Percentiles rank a stretch among this genome's conserved stretches.
These are phyloP conservation scores for Macrotus californicus DNA, from an alignment of 2,113 vertebrate genomes.

Conservation along the genomic window DNA sequence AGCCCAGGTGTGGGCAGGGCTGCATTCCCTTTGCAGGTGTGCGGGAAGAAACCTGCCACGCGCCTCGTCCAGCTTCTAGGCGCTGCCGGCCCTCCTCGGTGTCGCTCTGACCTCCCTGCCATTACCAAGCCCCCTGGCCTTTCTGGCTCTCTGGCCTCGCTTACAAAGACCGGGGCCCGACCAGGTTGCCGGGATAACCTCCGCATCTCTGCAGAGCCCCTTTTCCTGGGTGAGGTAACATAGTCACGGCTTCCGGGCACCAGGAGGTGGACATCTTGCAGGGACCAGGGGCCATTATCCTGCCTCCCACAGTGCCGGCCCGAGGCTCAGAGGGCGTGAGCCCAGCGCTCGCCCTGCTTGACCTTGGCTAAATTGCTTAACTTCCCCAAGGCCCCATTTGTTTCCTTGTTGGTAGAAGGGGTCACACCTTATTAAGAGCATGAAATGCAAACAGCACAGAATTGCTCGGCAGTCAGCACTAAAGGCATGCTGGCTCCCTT, in stretches of 20 bases:
- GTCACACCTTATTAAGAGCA: not conserved
- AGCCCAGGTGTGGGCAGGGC: too few species aligned
- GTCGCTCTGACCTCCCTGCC: not conserved
- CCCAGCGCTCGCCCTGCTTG: not conserved
- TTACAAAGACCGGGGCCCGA: not conserved
- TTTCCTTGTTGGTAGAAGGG: not conserved
- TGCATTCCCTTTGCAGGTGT: not conserved
- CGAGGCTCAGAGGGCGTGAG: not conserved
- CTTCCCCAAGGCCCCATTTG: not conserved
- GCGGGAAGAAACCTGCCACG: not conserved
- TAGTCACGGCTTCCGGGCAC: too few species aligned
- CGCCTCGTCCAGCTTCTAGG: not conserved
- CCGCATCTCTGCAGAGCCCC: not conserved
- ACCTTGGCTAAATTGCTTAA: not conserved
- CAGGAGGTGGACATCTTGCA: rapidly evolving
- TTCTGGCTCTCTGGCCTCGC: not conserved
- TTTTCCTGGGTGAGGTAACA: not conserved
- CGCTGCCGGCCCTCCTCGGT: not conserved
- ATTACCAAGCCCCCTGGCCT: rapidly evolving
- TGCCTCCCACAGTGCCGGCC: not conserved
- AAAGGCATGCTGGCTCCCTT: rapidly evolving
- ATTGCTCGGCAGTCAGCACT: too few species aligned
- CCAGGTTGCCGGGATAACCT: not conserved
- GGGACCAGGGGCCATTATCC: rapidly evolving
- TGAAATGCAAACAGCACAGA: not conserved